Evolutionary conservation across 2,888 invertebrate species (phyloP), one percentile per base, ranked within the genome.

Genomic region (Carterocephalus palaemon): DNA sequence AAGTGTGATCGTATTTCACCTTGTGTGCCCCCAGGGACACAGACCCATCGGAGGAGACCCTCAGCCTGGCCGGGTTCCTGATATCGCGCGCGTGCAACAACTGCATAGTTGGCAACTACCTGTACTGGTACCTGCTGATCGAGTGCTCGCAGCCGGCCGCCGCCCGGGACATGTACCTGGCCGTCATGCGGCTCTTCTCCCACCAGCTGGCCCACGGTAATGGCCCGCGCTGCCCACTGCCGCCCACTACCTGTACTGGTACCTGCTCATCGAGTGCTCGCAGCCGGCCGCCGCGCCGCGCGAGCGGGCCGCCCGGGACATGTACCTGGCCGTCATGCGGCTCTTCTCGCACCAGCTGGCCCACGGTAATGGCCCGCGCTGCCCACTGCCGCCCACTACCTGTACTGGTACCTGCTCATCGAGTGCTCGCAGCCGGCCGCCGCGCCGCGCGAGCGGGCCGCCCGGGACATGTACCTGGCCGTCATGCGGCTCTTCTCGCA

Each of bases 211-310:
- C 91, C 22, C 90, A 88, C 79, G 91, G 94, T 88, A n/a, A n/a
- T n/a, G n/a, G n/a, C n/a, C n/a, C n/a, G n/a, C n/a, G n/a, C n/a
- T n/a, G n/a, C n/a, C n/a, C 36, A 93, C 91, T 8, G 85, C 99
- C 31, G 97, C 97, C 33, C 99, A 98, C 88, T 99, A 98, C 77
- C 92, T 99, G 59, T 99, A 96, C 84, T 99, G 99, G 99, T 97
- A 96, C 85, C 87, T 97, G 54, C 90, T 94, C 47, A 95, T 98
- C 50, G 99, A 99, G 82, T 96, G 97, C 73, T 97, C 97, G 77
- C 96, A 96, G 75, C 92, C 93, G 54, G 69, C 90, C 88, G 16
- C 87, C 84, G n/a, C n/a, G n/a, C n/a, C n/a, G n/a, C n/a, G n/a
- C n/a, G n/a, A n/a, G n/a, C n/a, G n/a, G n/a, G n/a, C n/a, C n/a